These are phyloP conservation scores for Conistra vaccinii DNA, from an alignment of 2,888 invertebrate species.

Conservation along the genomic window DNA sequence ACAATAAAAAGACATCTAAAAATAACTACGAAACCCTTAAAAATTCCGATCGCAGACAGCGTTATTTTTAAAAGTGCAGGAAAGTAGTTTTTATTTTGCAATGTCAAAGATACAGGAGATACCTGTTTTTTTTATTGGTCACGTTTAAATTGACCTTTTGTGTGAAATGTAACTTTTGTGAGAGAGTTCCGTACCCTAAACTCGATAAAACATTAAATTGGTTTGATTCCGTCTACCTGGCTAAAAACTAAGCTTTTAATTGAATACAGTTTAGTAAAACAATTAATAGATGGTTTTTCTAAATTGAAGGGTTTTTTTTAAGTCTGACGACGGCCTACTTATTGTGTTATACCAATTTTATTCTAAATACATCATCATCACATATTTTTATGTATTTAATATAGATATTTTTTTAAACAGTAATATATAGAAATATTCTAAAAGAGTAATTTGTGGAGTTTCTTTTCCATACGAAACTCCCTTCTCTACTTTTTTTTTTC, in stretches of 20 bases:
- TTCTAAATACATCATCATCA: no score
- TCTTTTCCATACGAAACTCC: no score
- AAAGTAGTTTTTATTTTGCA: constrained; percentile 53
- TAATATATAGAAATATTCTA: no score
- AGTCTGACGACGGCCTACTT: no score
- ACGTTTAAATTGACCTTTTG: constrained; percentile 14
- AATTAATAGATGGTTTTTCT: background rate
- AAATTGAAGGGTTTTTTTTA: background rate
- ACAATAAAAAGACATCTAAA: constrained; percentile 8
- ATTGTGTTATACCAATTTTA: no score
- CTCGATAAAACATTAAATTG: background rate
- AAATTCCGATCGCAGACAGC: constrained; percentile 1
- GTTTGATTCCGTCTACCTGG: background rate
- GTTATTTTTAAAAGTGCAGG: constrained; percentile 36
- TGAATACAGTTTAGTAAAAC: background rate
- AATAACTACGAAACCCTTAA: constrained; percentile 18
- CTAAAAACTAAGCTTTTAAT: background rate
- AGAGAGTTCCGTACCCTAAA: constrained; percentile 37
- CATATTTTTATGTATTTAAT: no score
- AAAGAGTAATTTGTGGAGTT: no score
- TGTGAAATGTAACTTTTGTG: constrained; percentile 5
- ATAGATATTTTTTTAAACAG: no score
- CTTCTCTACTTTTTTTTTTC: no score
- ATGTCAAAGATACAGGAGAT: constrained; percentile 21
- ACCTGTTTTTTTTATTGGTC: constrained; percentile 45